phyloP scores from a whole-genome alignment of 2,797 vertebrate species.

The Eulemur coronatus region DNA sequence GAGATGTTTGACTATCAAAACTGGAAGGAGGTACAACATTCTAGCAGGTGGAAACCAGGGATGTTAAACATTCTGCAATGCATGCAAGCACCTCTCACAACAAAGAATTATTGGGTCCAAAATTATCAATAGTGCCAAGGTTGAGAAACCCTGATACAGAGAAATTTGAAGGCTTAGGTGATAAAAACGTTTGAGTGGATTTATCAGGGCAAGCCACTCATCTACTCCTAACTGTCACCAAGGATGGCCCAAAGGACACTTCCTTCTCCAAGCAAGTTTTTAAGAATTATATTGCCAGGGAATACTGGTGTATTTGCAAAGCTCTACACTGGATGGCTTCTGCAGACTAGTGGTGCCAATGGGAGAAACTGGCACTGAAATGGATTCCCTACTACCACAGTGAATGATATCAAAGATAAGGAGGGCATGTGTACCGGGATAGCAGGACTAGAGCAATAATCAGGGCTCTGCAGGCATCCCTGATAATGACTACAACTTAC shows the following conservation, averaged over 20 bases:
- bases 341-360: not conserved
- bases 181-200: not conserved
- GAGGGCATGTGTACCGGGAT: rapidly evolving
- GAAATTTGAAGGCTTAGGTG: not conserved
- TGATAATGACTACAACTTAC: not conserved
- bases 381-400: not conserved
- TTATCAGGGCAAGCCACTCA: not conserved
- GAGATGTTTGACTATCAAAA: not conserved
- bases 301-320: not conserved
- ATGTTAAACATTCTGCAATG: not conserved
- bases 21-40: not conserved
- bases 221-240: not conserved
- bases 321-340: not conserved
- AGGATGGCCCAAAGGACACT: not conserved
- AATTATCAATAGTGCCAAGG: not conserved
- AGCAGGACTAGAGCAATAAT: not conserved
- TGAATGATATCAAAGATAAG: not conserved
- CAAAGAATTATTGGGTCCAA: not conserved
- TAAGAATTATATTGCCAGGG: not conserved
- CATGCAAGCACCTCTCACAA: not conserved
- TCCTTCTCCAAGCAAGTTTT: not conserved
- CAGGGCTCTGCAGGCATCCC: not conserved
- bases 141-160: not conserved
- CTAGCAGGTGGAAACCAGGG: not conserved
- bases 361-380: not conserved